Evolutionary conservation across 2,797 vertebrate genomes (phyloP).

Genomic region (Gymnodraco acuticeps): DNA sequence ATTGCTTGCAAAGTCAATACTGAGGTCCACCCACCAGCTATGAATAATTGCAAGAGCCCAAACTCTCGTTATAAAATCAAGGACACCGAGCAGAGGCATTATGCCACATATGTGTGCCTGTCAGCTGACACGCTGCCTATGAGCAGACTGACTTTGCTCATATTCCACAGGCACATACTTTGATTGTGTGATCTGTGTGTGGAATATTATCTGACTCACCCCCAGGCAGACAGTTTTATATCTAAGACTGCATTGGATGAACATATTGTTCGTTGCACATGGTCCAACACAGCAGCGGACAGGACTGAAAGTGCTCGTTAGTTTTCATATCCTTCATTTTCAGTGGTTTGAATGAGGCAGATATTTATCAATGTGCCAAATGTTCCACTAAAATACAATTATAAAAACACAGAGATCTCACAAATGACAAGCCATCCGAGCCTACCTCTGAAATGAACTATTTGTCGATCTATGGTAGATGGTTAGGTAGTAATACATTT

Average conservation of each 20-base stretch:
- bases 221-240: conserved; percentile 36
- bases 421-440: background rate
- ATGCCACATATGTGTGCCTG: conserved; percentile 25
- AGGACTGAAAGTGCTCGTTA: background rate
- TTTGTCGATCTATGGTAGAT: too few species aligned
- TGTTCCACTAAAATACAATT: background rate
- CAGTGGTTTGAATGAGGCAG: background rate
- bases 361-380: background rate
- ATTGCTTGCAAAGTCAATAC: conserved; percentile 65
- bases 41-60: conserved; percentile 59
- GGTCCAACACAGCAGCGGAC: conserved; percentile 1
- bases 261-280: conserved; percentile 22
- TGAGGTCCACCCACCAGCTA: conserved; percentile 63
- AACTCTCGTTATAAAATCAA: conserved; percentile 68
- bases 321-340: background rate
- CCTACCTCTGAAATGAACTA: too few species aligned
- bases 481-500: too few species aligned
- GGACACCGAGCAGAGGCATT: conserved; percentile 29
- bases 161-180: conserved; percentile 53
- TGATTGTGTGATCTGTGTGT: conserved; percentile 56
- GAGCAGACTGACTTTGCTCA: conserved; percentile 39
- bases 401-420: background rate
- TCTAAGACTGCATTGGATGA: conserved; percentile 28
- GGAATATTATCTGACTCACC: conserved; percentile 41
- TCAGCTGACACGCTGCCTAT: conserved; percentile 48